Evolutionary conservation across 1,140 invertebrate species (phyloP), one percentile per base, ranked within the genome.

Genomic region (Thaumatotibia leucotreta): DNA sequence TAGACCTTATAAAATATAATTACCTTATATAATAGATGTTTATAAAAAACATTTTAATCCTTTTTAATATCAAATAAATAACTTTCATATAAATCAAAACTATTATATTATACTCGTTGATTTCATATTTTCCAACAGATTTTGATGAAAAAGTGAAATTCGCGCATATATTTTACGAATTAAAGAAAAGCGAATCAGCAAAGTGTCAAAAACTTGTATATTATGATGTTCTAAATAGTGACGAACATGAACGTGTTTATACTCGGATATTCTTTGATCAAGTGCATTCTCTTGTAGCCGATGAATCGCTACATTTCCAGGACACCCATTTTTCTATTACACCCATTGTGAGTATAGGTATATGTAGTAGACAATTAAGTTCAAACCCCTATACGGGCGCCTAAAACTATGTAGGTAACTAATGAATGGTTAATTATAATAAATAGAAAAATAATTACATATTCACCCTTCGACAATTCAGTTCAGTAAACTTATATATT

Each of bases 191-290:
- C 58, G 86, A 91, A 76, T 80, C 79, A 1, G 61, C 63, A 1
- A 91, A 89, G 66, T 76, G 68, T 52, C 76, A 67, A 52, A 89
- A 89, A 68, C 58, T 91, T 27, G 80, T 85, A 0, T 64, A 86
- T 29, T 89, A 84, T 39, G 88, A 89, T 63, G 77, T 91, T n/a
- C 39, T 88, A 27, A 87, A 76, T 50, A 86, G 84, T 17, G 76
- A 81, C 1, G 86, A 89, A 64, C 88, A 91, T 58, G 79, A 83
- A 45, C 72, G 84, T 65, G 82, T 91, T 0, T 91, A 89, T 63
- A 84, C 86, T 6, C 80, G 88, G 33, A 88, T 91, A 71, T 88
- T 89, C 63, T 83, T 68, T 32, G 86, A 91, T 49, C 86, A 91
- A 69, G 83, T 91, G 54, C 84, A 88, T 20, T 73, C 81, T 2